Evolutionary conservation across 2,797 vertebrate species (phyloP), one percentile per base, ranked within the genome.

Genomic region (Luscinia megarhynchos): DNA sequence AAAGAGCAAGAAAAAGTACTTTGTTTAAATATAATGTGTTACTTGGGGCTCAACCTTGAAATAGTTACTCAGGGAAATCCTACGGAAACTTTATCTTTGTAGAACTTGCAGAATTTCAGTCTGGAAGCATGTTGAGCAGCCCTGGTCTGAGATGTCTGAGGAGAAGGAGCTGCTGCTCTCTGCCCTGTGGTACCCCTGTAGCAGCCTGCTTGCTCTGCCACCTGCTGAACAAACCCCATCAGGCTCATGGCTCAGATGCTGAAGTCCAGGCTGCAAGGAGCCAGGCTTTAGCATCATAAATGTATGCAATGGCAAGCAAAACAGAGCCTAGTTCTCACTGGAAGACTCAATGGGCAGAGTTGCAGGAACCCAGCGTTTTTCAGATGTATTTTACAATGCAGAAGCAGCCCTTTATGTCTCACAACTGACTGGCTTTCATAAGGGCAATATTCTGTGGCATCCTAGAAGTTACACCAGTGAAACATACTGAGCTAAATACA

Each of bases 291-390:
- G 34, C 54, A 45, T 48, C 22, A 26, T 1, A 3, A 29, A 29
- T 76, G 64, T 34, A 48, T 2, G 24, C 8, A 46, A 10, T 4
- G 7, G 68, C 73, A 73, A 79, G 34, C 46, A 73, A 83, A 79
- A 41, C 29, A 43, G 45, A 45, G 55, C 11, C 22, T 32, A 30
- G 63, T 4, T 36, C 34, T 73, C n/a, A 29, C 15, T 43, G 75
- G 40, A 59, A 50, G 61, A 20, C 57, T 70, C 15, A 57, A n/a
- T 1, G 10, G 32, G 51, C 27, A 61, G 50, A 53, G 36, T 3
- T 84, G n/a, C 24, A 64, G 12, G 32, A 69, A 24, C 8, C 6
- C 18, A 22, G 41, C 0, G 0, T 26, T 90, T 41, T 55, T n/a
- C 75, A 58, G 24, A 19, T 45, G 19, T 15, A 41, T 40, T 83